Evolutionary conservation across 2,797 vertebrate species (phyloP), one percentile per base, ranked within the genome.

Genomic region (Helicolenus hilgendorfi): DNA sequence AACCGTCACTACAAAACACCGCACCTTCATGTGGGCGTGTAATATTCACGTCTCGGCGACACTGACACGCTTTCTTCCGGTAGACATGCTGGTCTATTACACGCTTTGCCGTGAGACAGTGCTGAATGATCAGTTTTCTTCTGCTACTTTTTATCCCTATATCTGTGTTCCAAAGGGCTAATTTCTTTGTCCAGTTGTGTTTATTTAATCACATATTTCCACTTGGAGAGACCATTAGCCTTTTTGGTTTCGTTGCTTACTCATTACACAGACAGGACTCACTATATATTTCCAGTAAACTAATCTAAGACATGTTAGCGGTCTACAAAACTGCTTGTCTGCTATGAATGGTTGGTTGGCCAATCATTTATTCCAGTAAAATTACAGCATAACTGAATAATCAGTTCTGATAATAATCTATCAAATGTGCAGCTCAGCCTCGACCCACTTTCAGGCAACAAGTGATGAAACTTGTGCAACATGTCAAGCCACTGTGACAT

Each of bases 401-500:
- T 62, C 10, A 29, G 26, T 49, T 77, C 29, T 73, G 74, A 76
- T 68, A 4, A 53, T 13, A 14, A 53, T 29, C 58, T 24, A 72
- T 59, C 36, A 76, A 20, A 59, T 8, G 36, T 27, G 5, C 45
- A 26, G 72, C 60, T 68, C 56, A 33, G 53, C 67, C 41, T 49
- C 14, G 18, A 36, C 67, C 79, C 26, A 81, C 29, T 73, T 80
- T 80, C 7, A 49, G 7, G 36, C 24, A 78, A 63, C 31, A 62
- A 41, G 53, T 14, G 7, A 78, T 68, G 63, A n/a, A 78, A 59
- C 45, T 72, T 53, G 45, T 35, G 81, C 24, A 68, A 68, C 1
- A 36, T 27, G 53, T 82, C 45, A 86, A 18, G 29, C 71, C 69
- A 78, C 33, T 59, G 11, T 69, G 29, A 79, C 65, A 27, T 24